Percentiles rank a stretch among this genome's conserved stretches.
Conservation (phyloP, 2,888 invertebrate species). For the Thymelicus acteon region DNA sequence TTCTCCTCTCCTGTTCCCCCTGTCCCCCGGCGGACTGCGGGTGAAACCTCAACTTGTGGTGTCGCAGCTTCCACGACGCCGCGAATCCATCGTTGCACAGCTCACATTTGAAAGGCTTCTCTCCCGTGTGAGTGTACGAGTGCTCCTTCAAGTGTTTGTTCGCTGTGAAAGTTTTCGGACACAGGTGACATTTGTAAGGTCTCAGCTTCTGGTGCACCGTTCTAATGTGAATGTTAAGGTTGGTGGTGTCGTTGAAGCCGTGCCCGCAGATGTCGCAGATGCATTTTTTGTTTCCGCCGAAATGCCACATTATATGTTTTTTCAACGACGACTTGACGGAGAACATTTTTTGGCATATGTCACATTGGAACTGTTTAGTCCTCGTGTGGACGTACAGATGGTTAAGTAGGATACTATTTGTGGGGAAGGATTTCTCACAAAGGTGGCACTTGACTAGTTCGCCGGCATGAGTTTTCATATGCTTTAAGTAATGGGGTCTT, state of each 20-base stretch:
- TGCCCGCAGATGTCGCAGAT: conserved; percentile 48
- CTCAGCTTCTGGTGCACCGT: conserved; percentile 47
- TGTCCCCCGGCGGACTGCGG: conserved; percentile 20
- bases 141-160: conserved; percentile 47
- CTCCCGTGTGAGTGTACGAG: conserved; percentile 43
- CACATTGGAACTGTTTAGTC: conserved; percentile 41
- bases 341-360: conserved; percentile 45
- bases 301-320: conserved; percentile 44
- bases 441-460: conserved; percentile 15
- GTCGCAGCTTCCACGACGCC: neutral
- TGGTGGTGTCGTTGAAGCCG: conserved; percentile 45
- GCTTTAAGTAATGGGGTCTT: neutral
- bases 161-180: conserved; percentile 45
- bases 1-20: neutral
- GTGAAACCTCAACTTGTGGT: conserved; percentile 8
- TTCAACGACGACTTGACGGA: conserved; percentile 35
- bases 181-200: conserved; percentile 44
- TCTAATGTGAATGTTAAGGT: conserved; percentile 44
- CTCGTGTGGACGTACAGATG: conserved; percentile 41
- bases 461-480: conserved; percentile 19
- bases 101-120: conserved; percentile 44
- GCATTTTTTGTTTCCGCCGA: conserved; percentile 41
- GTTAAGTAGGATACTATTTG: neutral
- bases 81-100: conserved; percentile 37
- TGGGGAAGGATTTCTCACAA: conserved; percentile 38